Percentiles rank a stretch among this genome's conserved stretches.
These are phyloP conservation scores for Cyprinus carpio DNA, from an alignment of 2,113 vertebrate species.

Conservation along the genomic window DNA sequence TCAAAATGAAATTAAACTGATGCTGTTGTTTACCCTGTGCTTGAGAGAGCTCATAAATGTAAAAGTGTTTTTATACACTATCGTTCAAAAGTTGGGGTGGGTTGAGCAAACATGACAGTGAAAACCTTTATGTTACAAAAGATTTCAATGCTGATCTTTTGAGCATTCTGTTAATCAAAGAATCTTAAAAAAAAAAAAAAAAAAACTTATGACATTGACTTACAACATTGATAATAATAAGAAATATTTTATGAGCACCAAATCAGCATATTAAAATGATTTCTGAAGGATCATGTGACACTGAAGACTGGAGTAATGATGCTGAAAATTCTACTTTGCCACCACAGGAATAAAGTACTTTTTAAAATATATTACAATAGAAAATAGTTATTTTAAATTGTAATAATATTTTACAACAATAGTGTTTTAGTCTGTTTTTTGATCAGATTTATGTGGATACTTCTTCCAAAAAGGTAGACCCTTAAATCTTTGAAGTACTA, in stretches of 20 bases:
- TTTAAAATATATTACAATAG: neutral
- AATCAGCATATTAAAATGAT: neutral
- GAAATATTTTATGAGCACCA: neutral
- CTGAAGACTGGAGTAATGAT: neutral
- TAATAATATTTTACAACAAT: neutral
- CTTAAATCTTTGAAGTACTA: neutral
- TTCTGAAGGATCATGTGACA: constrained; percentile 1
- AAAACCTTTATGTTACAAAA: neutral
- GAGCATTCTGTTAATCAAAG: neutral
- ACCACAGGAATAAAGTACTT: no score
- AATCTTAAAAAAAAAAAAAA: neutral
- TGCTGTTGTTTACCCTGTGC: neutral
- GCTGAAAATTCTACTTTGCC: no score
- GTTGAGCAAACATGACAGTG: neutral
- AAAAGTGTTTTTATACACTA: neutral
- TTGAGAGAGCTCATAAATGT: neutral
- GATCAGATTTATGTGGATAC: neutral
- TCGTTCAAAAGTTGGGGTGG: neutral
- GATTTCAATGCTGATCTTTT: neutral
- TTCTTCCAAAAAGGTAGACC: neutral
- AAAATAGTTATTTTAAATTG: neutral
- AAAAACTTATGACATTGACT: no score
- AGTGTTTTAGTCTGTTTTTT: neutral
- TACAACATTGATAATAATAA: neutral
- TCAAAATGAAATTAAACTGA: neutral